Percentiles rank a stretch among this genome's conserved stretches.
Conservation (phyloP, 2,888 invertebrate species). For the Hirtodrosophila trivittata region DNA sequence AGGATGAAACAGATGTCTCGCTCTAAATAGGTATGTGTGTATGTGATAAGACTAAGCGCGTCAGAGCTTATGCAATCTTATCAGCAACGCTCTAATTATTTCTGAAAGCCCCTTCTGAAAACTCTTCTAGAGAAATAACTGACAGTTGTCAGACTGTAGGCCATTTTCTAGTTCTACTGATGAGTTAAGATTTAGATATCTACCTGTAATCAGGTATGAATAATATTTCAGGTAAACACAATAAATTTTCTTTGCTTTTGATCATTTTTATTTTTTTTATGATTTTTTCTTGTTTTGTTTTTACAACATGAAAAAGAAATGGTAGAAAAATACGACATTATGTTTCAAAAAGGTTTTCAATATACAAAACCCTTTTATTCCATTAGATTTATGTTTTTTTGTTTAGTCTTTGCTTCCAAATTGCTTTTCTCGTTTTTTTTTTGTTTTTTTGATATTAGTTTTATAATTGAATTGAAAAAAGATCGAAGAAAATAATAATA, state of each 20-base stretch:
- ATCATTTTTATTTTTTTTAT: conserved; percentile 25
- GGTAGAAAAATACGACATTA: conserved; percentile 76
- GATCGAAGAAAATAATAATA: conserved; percentile 46
- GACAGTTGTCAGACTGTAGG: conserved; percentile 22
- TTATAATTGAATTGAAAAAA: conserved; percentile 17
- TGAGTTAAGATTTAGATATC: too few species aligned
- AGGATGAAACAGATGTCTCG: background rate
- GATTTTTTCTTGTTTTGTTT: conserved; percentile 40
- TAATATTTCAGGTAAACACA: background rate
- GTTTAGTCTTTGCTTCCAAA: conserved; percentile 68
- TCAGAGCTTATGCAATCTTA: conserved; percentile 39
- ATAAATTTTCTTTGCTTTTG: conserved; percentile 21
- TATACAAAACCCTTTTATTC: conserved; percentile 60
- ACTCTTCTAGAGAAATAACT: conserved; percentile 6
- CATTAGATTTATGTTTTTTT: conserved; percentile 29
- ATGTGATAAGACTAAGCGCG: conserved; percentile 41
- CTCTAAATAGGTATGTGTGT: background rate
- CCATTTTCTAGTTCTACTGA: background rate
- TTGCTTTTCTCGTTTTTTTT: conserved; percentile 11
- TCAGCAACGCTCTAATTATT: conserved; percentile 33
- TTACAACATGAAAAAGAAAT: conserved; percentile 79
- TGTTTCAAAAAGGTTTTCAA: conserved; percentile 44
- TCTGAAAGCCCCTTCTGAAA: conserved; percentile 1
- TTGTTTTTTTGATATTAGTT: conserved; percentile 20
- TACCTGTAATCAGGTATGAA: conserved; percentile 2